A percentile compares a stretch with the other conserved stretches of the same genome.
These are phyloP conservation scores for Octomys mimax DNA, from an alignment of 2,797 vertebrate genomes.

Conservation along the genomic window DNA sequence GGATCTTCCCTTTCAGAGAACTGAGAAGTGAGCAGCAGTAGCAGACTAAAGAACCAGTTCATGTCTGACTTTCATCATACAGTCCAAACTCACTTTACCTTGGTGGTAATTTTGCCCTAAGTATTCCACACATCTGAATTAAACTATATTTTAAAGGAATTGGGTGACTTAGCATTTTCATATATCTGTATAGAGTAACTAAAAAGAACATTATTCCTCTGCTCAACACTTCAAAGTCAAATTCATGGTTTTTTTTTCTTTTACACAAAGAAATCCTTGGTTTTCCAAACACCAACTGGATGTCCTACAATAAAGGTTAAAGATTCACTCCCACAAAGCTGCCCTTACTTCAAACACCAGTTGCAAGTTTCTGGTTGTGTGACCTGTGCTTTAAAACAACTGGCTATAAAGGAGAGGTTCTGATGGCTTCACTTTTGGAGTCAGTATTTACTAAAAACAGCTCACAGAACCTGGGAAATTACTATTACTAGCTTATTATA, in stretches of 20 bases:
- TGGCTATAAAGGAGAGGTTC: neutral
- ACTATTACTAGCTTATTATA: neutral
- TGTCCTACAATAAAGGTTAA: neutral
- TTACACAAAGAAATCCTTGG: neutral
- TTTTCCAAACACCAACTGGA: neutral
- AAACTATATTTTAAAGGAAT: conserved; percentile 36
- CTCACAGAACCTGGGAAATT: neutral
- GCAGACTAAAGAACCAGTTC: neutral
- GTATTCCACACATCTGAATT: conserved; percentile 8
- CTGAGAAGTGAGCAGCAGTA: neutral
- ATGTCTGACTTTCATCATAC: neutral
- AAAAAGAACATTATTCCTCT: neutral
- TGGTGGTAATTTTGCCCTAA: neutral
- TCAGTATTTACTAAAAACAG: neutral
- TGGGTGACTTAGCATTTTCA: conserved; percentile 31
- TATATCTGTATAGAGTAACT: neutral
- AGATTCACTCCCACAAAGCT: neutral
- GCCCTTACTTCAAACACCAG: neutral
- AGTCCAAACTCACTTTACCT: neutral
- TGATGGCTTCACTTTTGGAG: neutral
- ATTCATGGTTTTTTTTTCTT: neutral
- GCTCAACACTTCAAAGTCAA: neutral
- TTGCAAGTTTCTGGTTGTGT: neutral
- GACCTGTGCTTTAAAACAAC: neutral
- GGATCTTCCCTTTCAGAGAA: neutral